Conservation (phyloP, 2,113 vertebrate genomes). For the Okapia johnstoni region DNA sequence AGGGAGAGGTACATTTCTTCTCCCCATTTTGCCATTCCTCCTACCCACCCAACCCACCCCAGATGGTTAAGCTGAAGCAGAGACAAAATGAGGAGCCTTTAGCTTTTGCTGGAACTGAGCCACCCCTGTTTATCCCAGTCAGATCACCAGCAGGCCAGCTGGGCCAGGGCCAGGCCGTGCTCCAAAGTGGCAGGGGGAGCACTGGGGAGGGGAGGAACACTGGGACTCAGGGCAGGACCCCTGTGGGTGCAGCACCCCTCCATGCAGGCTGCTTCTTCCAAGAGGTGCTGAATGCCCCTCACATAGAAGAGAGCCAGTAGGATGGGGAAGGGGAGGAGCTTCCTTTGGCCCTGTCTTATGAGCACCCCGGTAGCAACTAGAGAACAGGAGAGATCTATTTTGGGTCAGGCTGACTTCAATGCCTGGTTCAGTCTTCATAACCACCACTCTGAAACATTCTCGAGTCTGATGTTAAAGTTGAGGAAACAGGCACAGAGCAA, state of each 20-base stretch:
- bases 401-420: background rate
- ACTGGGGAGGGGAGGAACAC: background rate
- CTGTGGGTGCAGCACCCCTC: background rate
- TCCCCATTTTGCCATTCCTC: background rate
- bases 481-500: background rate
- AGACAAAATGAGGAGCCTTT: slow-evolving; percentile 41
- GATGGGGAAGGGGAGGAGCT: background rate
- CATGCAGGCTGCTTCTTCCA: background rate
- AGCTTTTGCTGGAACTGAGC: slow-evolving; percentile 3
- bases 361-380: background rate
- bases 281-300: background rate
- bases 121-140: background rate
- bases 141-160: background rate
- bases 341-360: background rate
- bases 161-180: background rate
- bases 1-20: background rate
- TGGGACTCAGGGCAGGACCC: background rate
- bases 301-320: background rate
- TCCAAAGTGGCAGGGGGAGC: background rate
- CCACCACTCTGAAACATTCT: background rate
- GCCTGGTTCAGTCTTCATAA: background rate
- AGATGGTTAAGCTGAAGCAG: slow-evolving; percentile 5
- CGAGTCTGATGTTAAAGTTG: background rate
- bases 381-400: background rate
- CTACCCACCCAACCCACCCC: background rate